Percentiles rank a stretch among this genome's conserved stretches.
These are phyloP conservation scores for Mus spretus DNA, from an alignment of 2,797 vertebrate species.

Conservation along the genomic window DNA sequence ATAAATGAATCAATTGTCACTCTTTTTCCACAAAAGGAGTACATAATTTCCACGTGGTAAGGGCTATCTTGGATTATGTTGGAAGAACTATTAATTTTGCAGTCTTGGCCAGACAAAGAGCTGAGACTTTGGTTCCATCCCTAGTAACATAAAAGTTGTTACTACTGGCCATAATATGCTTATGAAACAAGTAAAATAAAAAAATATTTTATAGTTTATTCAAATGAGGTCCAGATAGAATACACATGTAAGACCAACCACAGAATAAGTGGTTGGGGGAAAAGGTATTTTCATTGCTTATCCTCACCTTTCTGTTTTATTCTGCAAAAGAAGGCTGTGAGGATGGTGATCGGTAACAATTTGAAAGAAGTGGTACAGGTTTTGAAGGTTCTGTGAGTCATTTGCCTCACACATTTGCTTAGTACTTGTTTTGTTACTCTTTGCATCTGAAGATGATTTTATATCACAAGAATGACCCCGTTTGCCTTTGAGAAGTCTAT, in stretches of 20 bases:
- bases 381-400: constrained; percentile 2
- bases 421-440: constrained; percentile 8
- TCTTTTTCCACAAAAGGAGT: neutral
- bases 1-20: neutral
- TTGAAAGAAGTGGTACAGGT: neutral
- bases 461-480: neutral
- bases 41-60: neutral
- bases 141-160: neutral
- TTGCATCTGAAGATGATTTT: constrained; percentile 41
- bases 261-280: neutral
- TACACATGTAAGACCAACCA: constrained; percentile 31
- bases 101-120: neutral
- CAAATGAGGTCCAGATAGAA: constrained; percentile 22
- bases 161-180: neutral
- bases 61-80: neutral
- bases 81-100: constrained; percentile 27
- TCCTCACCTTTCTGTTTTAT: constrained; percentile 40
- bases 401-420: constrained; percentile 38
- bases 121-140: neutral
- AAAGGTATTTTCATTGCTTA: constrained; percentile 28
- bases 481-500: neutral
- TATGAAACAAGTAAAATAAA: neutral
- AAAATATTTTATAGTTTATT: constrained; percentile 14
- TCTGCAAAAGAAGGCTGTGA: neutral
- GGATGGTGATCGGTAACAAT: constrained; percentile 11